These are phyloP conservation scores for Anagrus nilaparvatae DNA, from an alignment of 1,140 invertebrate species.

Conservation along the genomic window DNA sequence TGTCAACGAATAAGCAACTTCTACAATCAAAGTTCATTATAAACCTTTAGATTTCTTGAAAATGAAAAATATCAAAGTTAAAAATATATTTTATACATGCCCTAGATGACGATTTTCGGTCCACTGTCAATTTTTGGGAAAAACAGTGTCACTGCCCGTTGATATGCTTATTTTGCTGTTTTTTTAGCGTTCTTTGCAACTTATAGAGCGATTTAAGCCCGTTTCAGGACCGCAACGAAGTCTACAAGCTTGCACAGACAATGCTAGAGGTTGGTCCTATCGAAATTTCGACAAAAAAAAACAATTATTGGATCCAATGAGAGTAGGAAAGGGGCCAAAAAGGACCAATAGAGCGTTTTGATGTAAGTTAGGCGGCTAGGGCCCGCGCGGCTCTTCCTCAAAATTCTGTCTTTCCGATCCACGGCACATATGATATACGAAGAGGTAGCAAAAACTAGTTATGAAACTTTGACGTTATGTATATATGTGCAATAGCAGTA, in stretches of 20 bases:
- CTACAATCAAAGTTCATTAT: background rate
- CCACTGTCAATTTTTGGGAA: slow-evolving; percentile 36
- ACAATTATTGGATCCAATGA: slow-evolving; percentile 28
- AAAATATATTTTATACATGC: background rate
- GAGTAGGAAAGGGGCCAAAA: slow-evolving; percentile 32
- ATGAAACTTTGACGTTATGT: too few relatives aligned
- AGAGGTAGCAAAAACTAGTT: slow-evolving; percentile 10
- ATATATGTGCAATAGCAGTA: too few relatives aligned
- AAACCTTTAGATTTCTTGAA: background rate
- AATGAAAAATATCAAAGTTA: background rate
- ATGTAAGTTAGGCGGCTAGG: slow-evolving; percentile 36
- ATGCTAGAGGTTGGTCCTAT: slow-evolving; percentile 17
- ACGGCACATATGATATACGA: slow-evolving; percentile 28
- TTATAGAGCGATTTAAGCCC: background rate
- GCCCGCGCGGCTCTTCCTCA: slow-evolving; percentile 42
- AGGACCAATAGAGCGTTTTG: slow-evolving; percentile 35
- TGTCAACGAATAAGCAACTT: background rate
- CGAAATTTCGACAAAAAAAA: slow-evolving; percentile 27
- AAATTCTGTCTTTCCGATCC: slow-evolving; percentile 44
- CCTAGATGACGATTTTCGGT: background rate
- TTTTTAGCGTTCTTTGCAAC: background rate
- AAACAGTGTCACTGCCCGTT: slow-evolving; percentile 39
- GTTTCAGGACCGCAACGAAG: background rate
- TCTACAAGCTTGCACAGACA: slow-evolving; percentile 1
- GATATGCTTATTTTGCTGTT: slow-evolving; percentile 2